Evolutionary conservation across 2,888 invertebrate species (phyloP), one percentile per base, ranked within the genome.

Genomic region (Ethmia dodecea): DNA sequence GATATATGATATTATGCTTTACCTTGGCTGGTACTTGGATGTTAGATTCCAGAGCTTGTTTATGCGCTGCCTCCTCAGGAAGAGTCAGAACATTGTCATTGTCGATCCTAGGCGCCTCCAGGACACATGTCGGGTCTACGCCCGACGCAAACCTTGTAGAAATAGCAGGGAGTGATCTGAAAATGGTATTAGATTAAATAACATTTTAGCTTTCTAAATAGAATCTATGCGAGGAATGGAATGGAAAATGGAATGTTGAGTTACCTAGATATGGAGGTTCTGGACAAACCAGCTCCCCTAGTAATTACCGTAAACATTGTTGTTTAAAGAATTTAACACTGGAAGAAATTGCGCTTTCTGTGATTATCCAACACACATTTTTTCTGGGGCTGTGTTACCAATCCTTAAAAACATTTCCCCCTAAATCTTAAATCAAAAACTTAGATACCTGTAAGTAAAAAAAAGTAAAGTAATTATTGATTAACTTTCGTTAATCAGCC

Each of bases 11-110:
- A 12, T 27, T 27, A 18, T 18, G 9, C 13, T 9, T 49, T 72
- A 90, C 91, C 55, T 83, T 80, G 8, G 68, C 69, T 28, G 89
- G 83, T 5, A 92, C 88, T 16, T 80, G 73, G 58, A 92, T 91
- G 28, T 80, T 79, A 34, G 80, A 76, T 37, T 89, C 84, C 48
- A 89, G 57, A 31, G 59, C 56, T 28, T 32, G 40, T 49, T 78
- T 80, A 31, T 88, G 81, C 30, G 73, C 71, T 1, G 69, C 43
- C 55, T 90, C 88, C 33, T 88, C 87, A 2, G 86, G 80, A 31
- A 80, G 65, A 20, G 86, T 60, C 12, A 89, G 49, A 13, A 87
- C 74, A 3, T 64, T 26, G n/a, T 81, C 77, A 43, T 86, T 66
- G 31, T 90, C 88, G 28, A 89, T 78, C 37, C 55, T 75, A 1